phyloP scores from a whole-genome alignment of 2,113 vertebrate species.

The Pheucticus melanocephalus region DNA sequence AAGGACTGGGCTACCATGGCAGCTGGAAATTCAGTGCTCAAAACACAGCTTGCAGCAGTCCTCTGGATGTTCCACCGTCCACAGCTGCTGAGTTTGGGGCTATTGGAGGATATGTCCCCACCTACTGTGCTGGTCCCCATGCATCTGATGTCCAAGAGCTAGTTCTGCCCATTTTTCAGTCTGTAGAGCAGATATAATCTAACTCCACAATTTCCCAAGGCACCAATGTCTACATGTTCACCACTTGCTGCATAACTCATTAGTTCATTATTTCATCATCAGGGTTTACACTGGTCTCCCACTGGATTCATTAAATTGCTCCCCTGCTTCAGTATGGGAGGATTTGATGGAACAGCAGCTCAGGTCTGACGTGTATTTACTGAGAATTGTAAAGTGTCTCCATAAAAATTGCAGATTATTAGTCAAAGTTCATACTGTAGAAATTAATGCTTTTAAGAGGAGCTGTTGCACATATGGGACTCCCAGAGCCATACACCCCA shows the following conservation, averaged over 20 bases:
- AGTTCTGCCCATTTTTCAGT: neutral
- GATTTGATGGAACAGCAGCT: neutral
- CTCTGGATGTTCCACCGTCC: neutral
- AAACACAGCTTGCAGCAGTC: neutral
- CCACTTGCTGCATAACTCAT: neutral
- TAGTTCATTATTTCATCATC: neutral
- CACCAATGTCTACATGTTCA: neutral
- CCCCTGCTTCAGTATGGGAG: neutral
- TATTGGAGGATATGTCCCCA: accelerated
- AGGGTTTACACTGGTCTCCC: neutral
- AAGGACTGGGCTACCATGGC: neutral
- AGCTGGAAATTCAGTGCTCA: neutral
- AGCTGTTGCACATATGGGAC: neutral
- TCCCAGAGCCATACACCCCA: neutral
- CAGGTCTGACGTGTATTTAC: neutral
- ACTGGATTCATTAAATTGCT: neutral
- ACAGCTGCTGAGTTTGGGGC: neutral
- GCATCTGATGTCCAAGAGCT: neutral
- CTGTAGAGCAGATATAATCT: neutral
- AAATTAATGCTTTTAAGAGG: neutral
- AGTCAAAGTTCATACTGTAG: neutral
- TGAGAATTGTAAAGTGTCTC: neutral
- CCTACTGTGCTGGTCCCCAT: neutral
- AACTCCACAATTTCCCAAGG: neutral
- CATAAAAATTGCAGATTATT: neutral